These are phyloP conservation scores for Chloromyia formosa DNA, from an alignment of 2,888 invertebrate species.

Conservation along the genomic window DNA sequence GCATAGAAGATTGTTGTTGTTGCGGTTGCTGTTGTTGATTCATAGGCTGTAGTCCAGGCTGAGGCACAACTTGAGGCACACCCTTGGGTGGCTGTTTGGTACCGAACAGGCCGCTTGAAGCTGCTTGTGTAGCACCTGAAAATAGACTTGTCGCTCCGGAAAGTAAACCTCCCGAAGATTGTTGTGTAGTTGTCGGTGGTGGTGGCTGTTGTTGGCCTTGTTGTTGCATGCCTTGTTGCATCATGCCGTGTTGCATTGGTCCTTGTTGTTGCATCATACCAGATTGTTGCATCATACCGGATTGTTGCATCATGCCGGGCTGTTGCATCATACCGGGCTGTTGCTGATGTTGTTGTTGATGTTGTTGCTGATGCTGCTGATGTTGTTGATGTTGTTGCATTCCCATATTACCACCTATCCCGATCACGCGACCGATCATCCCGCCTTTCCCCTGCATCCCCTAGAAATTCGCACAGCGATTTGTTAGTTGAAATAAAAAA, in stretches of 20 bases:
- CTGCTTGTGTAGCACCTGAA: conserved; percentile 65
- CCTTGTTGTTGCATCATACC: conserved; percentile 59
- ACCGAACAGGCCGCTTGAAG: conserved; percentile 64
- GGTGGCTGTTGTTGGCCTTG: conserved; percentile 54
- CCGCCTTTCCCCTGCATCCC: conserved; percentile 70
- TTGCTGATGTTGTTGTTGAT: conserved; percentile 50
- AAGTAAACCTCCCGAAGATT: conserved; percentile 62
- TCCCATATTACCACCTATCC: conserved; percentile 63
- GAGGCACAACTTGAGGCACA: conserved; percentile 66
- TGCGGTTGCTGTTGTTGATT: conserved; percentile 56
- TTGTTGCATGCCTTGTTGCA: conserved; percentile 55
- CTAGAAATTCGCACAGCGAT: conserved; percentile 58
- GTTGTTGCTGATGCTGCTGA: conserved; percentile 54
- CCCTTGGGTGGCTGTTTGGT: conserved; percentile 65
- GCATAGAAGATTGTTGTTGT: conserved; percentile 20
- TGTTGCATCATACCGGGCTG: conserved; percentile 53
- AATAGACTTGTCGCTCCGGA: conserved; percentile 64
- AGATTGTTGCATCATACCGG: conserved; percentile 51
- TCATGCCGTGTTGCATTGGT: conserved; percentile 57
- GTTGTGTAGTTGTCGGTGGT: conserved; percentile 60
- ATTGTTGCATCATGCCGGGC: conserved; percentile 52
- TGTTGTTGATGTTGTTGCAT: conserved; percentile 59
- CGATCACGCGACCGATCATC: conserved; percentile 63
- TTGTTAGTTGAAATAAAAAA: conserved; percentile 48
- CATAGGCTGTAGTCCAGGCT: conserved; percentile 62